A percentile compares a stretch with the other conserved stretches of the same genome.
phyloP scores from a whole-genome alignment of 2,113 vertebrate genomes.

The Rallus limicola region DNA sequence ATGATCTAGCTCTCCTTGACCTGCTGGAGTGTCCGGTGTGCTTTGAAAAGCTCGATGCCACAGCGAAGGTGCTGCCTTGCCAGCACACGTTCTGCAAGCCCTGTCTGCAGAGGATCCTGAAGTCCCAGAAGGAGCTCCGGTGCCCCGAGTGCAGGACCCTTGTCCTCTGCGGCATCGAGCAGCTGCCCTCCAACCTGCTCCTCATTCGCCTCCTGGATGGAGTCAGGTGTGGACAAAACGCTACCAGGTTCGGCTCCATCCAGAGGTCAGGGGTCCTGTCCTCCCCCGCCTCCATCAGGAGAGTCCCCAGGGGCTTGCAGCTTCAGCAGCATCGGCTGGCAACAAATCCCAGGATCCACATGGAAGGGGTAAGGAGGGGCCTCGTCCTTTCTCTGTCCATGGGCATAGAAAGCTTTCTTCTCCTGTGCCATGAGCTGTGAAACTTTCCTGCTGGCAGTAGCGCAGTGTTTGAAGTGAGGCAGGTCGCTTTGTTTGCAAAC shows the following conservation, averaged over 20 bases:
- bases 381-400: not conserved
- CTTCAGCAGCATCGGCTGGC: constrained; percentile 71
- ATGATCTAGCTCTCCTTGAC: constrained; percentile 83
- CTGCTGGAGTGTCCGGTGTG: constrained; percentile 92
- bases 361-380: constrained; percentile 81
- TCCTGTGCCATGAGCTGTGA: not conserved
- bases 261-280: constrained; percentile 66
- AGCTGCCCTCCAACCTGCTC: constrained; percentile 88
- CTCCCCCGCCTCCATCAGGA: constrained; percentile 66
- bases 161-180: constrained; percentile 82
- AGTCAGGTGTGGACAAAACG: constrained; percentile 65
- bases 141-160: constrained; percentile 89
- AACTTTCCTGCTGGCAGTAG: not conserved
- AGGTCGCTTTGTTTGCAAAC: not conserved
- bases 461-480: not conserved
- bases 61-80: constrained; percentile 93
- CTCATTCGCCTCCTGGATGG: constrained; percentile 87
- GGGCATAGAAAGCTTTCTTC: not conserved
- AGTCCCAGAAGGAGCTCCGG: constrained; percentile 80
- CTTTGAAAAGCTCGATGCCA: constrained; percentile 84
- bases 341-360: constrained; percentile 69
- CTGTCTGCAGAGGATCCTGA: constrained; percentile 86
- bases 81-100: constrained; percentile 93
- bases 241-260: constrained; percentile 62
- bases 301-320: constrained; percentile 68